Evolutionary conservation across 2,888 invertebrate genomes (phyloP), one percentile per base, ranked within the genome.

Genomic region (Sminthurinus aureus): DNA sequence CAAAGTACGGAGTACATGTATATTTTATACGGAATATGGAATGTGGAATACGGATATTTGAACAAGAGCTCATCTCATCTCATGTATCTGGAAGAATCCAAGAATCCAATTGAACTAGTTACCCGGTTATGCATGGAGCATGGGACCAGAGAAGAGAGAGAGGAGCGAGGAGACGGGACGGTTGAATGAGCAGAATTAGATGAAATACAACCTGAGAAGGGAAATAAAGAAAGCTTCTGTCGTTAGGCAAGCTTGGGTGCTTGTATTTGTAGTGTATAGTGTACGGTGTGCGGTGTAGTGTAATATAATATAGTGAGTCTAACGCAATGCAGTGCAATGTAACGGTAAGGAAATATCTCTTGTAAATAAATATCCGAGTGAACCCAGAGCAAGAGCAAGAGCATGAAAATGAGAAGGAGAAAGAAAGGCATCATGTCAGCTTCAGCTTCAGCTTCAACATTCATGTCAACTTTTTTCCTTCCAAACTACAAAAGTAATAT

Each of bases 191-290:
- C 67, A 69, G 26, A 79, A 79, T 66, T 38, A 26, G 15, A 79
- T 79, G 79, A 79, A 67, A 79, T 79, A 50, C 20, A 69, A 79
- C 50, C 79, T 79, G 79, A 67, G 67, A 18, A 69, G 58, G 26
- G 67, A 79, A 12, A 66, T 38, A 26, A 66, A 67, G 79, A 66
- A 58, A 22, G 24, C 11, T 50, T 18, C 66, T 67, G 69, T 67
- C 18, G n/a, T 67, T 79, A 67, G 50, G 3, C 50, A 79, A 69
- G 79, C 69, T 26, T 79, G 79, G 50, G 69, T 69, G 22, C 26
- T 26, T 67, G 26, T 66, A 24, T n/a, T n/a, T 38, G 38, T 38
- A 38, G 38, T 38, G 38, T 38, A 38, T 6, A 38, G 38, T 38
- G 38, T 38, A 38, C 38, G 1, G 38, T 38, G 6, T 38, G n/a